These are phyloP conservation scores for Phoxinus dragarum DNA, from an alignment of 2,797 vertebrate species.

Conservation along the genomic window DNA sequence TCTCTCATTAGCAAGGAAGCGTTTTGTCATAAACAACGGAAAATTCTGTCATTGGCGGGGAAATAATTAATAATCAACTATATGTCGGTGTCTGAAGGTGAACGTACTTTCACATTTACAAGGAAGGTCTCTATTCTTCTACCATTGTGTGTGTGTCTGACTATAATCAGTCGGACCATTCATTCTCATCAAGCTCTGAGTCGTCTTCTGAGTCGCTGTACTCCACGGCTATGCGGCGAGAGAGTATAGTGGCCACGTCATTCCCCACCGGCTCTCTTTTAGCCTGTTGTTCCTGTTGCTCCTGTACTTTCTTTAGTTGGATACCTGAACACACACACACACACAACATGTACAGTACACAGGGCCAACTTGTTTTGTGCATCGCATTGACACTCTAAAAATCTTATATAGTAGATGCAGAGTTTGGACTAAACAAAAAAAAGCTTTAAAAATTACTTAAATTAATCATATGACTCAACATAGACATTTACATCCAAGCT, in stretches of 20 bases:
- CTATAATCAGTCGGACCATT: constrained; percentile 88
- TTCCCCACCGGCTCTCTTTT: constrained; percentile 90
- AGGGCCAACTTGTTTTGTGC: background rate
- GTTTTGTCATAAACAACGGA: too few species aligned
- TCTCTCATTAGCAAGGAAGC: too few species aligned
- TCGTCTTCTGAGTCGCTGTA: constrained; percentile 95
- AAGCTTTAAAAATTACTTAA: background rate
- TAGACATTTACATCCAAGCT: background rate
- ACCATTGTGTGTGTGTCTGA: background rate
- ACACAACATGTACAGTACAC: constrained; percentile 22
- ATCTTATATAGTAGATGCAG: background rate
- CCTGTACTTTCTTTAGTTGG: constrained; percentile 94
- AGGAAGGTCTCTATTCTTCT: background rate
- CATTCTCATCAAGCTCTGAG: constrained; percentile 92
- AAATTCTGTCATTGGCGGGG: background rate
- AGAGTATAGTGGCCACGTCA: constrained; percentile 94
- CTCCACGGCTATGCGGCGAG: constrained; percentile 94
- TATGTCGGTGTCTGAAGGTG: background rate
- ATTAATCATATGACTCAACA: background rate
- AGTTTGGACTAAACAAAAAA: background rate
- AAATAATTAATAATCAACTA: constrained; percentile 10
- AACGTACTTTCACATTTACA: background rate
- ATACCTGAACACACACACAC: constrained; percentile 80
- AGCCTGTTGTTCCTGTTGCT: constrained; percentile 92
- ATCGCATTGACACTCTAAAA: background rate